Evolutionary conservation across 2,888 invertebrate genomes (phyloP).

Genomic region (Agrochola lychnidis): DNA sequence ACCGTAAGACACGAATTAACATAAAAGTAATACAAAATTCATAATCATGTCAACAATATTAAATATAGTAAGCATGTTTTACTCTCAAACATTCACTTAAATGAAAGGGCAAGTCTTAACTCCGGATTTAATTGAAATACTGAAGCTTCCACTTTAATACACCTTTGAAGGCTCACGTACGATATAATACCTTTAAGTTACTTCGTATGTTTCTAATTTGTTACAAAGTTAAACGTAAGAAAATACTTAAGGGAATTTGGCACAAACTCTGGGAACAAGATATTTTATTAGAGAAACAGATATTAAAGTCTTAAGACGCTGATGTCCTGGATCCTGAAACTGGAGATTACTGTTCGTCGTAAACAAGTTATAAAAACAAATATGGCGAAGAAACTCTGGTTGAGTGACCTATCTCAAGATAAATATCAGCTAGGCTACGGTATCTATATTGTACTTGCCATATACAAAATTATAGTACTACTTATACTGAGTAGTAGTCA

Average conservation of each 20-base stretch:
- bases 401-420: neutral
- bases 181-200: conserved; percentile 49
- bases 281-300: conserved; percentile 34
- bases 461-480: no score
- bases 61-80: neutral
- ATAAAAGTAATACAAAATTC: conserved; percentile 33
- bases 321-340: neutral
- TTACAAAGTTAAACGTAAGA: conserved; percentile 37
- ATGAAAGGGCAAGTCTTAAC: conserved; percentile 31
- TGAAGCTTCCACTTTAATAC: conserved; percentile 42
- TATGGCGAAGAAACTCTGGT: neutral
- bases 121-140: conserved; percentile 24
- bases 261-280: conserved; percentile 15
- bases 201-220: conserved; percentile 46
- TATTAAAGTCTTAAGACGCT: conserved; percentile 41
- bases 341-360: conserved; percentile 22
- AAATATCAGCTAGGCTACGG: neutral
- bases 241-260: conserved; percentile 25
- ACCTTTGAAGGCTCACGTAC: conserved; percentile 40
- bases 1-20: conserved; percentile 24
- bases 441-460: neutral
- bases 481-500: neutral
- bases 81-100: conserved; percentile 24
- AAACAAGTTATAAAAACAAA: conserved; percentile 35
- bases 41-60: conserved; percentile 6